A percentile compares a stretch with the other conserved stretches of the same genome.
Conservation (phyloP, 2,113 vertebrate genomes). For the Mastomys natalensis region DNA sequence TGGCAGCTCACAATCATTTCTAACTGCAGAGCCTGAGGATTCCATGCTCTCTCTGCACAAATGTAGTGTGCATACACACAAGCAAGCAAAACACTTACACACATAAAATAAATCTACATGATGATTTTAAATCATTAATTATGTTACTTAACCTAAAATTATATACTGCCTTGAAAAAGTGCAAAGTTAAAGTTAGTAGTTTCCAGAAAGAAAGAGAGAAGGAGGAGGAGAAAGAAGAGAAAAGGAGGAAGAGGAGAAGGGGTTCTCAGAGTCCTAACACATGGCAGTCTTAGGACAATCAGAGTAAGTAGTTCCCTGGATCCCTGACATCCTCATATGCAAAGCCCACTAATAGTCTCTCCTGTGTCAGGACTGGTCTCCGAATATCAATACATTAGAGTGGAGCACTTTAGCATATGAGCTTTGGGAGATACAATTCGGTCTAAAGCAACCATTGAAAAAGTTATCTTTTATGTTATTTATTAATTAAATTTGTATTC, state of each 20-base stretch:
- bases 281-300: too few species aligned
- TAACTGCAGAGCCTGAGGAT: not conserved
- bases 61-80: not conserved
- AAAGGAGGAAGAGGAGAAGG: too few species aligned
- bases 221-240: too few species aligned
- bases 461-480: not conserved
- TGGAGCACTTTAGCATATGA: not conserved
- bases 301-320: too few species aligned
- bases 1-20: not conserved
- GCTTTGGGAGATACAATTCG: not conserved
- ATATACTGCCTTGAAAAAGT: not conserved
- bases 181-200: slow-evolving; percentile 36
- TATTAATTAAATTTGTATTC: not conserved
- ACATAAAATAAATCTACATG: not conserved
- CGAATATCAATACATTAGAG: not conserved
- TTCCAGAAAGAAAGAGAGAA: not conserved
- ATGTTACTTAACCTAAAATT: slow-evolving; percentile 18
- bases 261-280: too few species aligned
- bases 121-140: not conserved
- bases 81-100: not conserved
- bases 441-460: not conserved
- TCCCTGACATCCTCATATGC: not conserved
- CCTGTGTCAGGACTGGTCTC: not conserved
- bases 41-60: not conserved
- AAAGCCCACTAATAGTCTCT: not conserved